A percentile compares a stretch with the other conserved stretches of the same genome.
Conservation (phyloP, 2,888 invertebrate species). For the Orthosia gracilis region DNA sequence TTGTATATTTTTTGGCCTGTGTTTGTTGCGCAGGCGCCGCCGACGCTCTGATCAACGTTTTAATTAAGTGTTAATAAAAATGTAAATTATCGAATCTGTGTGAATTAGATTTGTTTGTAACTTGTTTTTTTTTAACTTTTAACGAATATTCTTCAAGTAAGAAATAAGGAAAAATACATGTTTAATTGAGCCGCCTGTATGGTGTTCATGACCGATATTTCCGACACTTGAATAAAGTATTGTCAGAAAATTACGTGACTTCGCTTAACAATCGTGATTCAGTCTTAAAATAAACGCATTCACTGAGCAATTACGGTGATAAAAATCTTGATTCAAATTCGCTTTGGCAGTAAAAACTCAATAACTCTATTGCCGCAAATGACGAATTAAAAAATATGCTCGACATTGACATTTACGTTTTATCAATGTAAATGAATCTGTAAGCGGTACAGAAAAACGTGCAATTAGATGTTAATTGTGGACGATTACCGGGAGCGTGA, state of each 20-base stretch:
- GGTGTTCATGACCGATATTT: constrained; percentile 36
- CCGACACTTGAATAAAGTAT: constrained; percentile 8
- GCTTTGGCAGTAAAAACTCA: constrained; percentile 24
- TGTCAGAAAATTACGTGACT: constrained; percentile 35
- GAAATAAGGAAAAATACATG: constrained; percentile 13
- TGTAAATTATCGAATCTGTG: constrained; percentile 44
- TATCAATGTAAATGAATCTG: constrained; percentile 54
- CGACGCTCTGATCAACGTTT: constrained; percentile 57
- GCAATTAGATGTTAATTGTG: constrained; percentile 72
- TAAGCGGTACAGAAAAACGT: constrained; percentile 48
- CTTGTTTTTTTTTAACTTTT: constrained; percentile 34
- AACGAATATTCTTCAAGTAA: neutral
- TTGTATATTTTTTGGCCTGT: constrained; percentile 3
- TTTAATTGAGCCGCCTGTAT: constrained; percentile 8
- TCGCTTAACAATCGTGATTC: constrained; percentile 18
- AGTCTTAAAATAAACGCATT: constrained; percentile 25
- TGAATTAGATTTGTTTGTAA: constrained; percentile 41
- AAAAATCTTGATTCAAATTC: constrained; percentile 26
- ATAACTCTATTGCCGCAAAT: constrained; percentile 32
- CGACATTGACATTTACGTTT: constrained; percentile 36
- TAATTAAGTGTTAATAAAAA: constrained; percentile 67
- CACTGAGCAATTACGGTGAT: constrained; percentile 35
- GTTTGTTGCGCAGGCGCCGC: constrained; percentile 55
- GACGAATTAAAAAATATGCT: constrained; percentile 22
- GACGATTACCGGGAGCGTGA: constrained; percentile 79